These are phyloP conservation scores for Ecliptopera silaceata DNA, from an alignment of 2,888 invertebrate species.

Conservation along the genomic window DNA sequence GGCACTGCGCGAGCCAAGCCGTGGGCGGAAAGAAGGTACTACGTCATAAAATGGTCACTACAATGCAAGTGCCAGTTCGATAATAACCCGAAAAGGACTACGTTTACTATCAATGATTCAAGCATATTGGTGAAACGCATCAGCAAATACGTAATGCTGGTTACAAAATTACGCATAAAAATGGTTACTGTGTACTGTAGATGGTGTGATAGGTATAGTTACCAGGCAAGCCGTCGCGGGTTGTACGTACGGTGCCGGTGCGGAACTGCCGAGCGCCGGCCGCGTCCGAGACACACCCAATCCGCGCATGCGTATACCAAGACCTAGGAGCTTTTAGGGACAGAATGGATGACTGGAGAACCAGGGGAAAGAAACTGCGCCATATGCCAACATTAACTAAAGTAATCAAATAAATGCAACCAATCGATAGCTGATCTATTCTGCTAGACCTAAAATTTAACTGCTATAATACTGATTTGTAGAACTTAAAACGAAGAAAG, in stretches of 20 bases:
- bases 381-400: not conserved
- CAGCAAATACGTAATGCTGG: not conserved
- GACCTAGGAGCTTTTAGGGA: not conserved
- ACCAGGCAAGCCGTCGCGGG: constrained; percentile 41
- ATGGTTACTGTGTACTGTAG: constrained; percentile 4
- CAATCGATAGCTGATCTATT: no score
- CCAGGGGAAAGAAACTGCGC: not conserved
- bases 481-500: no score
- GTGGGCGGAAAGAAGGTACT: not conserved
- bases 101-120: not conserved
- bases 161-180: not conserved
- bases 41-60: constrained; percentile 1
- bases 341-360: constrained; percentile 2
- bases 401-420: not conserved
- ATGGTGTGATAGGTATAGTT: constrained; percentile 27
- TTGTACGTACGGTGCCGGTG: constrained; percentile 51
- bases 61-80: not conserved
- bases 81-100: not conserved
- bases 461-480: no score
- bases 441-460: no score
- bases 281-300: constrained; percentile 73
- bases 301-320: constrained; percentile 67
- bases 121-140: not conserved
- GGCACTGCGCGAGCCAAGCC: not conserved
- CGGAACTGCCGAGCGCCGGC: constrained; percentile 69